Percentiles rank a stretch among this genome's conserved stretches.
Evolutionary conservation across 1,140 invertebrate species (phyloP).

Genomic region (Globodera ellingtonae): DNA sequence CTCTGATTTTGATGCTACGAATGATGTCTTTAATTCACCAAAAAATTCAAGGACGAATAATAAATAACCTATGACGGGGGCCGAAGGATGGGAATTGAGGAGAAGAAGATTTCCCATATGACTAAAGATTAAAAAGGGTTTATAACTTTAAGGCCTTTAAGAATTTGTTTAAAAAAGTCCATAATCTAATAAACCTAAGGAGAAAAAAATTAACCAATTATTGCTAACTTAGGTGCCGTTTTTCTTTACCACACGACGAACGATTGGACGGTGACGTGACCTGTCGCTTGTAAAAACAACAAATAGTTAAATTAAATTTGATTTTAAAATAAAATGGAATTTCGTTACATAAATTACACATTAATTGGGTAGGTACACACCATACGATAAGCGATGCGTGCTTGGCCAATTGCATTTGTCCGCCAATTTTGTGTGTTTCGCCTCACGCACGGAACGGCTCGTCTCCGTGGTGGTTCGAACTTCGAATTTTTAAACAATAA

Average conservation of each 20-base stretch:
- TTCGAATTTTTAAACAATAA: background rate
- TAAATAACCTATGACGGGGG: no score
- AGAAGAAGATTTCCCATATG: no score
- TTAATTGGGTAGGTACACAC: constrained; percentile 72
- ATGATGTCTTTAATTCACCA: no score
- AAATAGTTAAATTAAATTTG: no score
- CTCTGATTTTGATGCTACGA: no score
- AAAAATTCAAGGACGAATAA: no score
- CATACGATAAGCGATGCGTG: constrained; percentile 86
- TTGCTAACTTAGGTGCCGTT: constrained; percentile 76
- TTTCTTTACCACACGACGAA: constrained; percentile 81
- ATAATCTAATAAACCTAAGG: background rate
- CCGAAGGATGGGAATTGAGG: no score
- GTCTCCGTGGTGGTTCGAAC: constrained; percentile 27
- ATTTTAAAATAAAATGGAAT: no score
- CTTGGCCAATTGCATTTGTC: constrained; percentile 88
- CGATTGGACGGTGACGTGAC: constrained; percentile 89
- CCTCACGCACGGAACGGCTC: constrained; percentile 75
- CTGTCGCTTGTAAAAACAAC: constrained; percentile 74
- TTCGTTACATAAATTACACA: no score
- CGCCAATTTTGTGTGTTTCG: constrained; percentile 91
- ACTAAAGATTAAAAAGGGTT: no score
- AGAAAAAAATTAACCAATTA: background rate
- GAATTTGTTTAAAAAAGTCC: background rate
- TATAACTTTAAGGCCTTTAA: no score